Conservation (phyloP, 2,113 vertebrate genomes). For the Rhynchopsitta pachyrhyncha region DNA sequence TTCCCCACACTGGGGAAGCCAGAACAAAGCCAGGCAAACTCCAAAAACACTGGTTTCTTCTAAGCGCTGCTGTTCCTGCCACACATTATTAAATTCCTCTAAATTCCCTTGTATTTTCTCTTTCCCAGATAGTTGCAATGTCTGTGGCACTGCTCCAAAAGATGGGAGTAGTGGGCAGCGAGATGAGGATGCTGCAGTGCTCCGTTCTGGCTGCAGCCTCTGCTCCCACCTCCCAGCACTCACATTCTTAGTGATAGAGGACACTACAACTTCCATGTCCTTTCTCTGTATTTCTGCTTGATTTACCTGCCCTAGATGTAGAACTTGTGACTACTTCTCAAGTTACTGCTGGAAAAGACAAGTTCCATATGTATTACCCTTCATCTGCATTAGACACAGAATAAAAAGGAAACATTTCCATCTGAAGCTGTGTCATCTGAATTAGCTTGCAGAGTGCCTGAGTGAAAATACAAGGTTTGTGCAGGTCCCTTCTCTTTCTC, state of each 20-base stretch:
- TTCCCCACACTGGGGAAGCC: background rate
- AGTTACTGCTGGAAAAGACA: conserved; percentile 27
- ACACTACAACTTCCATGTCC: conserved; percentile 36
- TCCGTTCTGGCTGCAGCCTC: background rate
- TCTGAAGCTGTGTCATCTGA: background rate
- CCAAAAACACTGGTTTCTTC: background rate
- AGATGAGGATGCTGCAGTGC: background rate
- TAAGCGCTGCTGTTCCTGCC: background rate
- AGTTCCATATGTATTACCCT: conserved; percentile 46
- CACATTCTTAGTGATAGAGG: background rate
- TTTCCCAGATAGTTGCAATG: background rate
- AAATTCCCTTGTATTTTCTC: background rate
- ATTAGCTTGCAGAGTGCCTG: conserved; percentile 3
- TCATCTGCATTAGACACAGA: conserved; percentile 6
- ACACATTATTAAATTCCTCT: background rate
- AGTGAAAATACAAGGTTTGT: background rate
- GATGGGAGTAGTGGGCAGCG: fast-evolving
- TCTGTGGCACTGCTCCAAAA: background rate
- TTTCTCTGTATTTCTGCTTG: conserved; percentile 46
- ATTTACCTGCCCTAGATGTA: conserved; percentile 57
- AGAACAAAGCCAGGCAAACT: background rate
- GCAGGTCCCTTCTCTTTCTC: background rate
- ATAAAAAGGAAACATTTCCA: background rate
- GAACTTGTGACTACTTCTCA: conserved; percentile 35
- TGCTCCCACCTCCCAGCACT: background rate